Conservation (phyloP, 2,113 vertebrate species). For the Chionomys nivalis region DNA sequence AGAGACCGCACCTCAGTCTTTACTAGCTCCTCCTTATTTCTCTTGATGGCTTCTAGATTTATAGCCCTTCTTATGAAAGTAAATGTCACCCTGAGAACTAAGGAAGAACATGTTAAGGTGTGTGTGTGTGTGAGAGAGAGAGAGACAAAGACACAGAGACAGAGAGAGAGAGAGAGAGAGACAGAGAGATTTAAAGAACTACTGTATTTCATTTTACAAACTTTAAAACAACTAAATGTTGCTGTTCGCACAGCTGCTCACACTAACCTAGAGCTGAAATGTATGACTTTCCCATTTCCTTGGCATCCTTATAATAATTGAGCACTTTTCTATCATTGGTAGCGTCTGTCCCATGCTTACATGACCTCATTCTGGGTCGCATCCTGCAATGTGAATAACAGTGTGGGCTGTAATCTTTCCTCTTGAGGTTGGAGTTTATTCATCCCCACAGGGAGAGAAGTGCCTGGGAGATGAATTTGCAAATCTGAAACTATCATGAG, state of each 20-base stretch:
- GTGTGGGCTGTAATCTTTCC: neutral
- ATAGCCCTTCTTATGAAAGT: constrained; percentile 57
- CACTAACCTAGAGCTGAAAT: neutral
- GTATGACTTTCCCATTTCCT: neutral
- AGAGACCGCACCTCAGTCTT: neutral
- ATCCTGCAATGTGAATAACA: neutral
- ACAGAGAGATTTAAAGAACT: neutral
- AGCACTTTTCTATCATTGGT: neutral
- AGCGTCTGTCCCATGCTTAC: neutral
- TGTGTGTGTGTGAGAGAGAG: neutral
- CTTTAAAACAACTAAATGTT: constrained; percentile 17
- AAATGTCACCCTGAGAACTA: constrained; percentile 49
- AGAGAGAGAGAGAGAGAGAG: neutral
- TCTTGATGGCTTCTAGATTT: constrained; percentile 51
- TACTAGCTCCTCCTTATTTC: constrained; percentile 55
- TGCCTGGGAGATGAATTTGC: neutral
- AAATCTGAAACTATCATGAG: neutral
- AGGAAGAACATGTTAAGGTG: constrained; percentile 16
- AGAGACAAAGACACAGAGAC: neutral
- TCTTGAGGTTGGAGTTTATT: neutral
- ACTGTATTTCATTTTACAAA: constrained; percentile 72
- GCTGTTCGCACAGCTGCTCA: neutral
- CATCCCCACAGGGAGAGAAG: neutral
- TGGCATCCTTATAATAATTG: neutral
- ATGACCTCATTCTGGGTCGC: neutral